Evolutionary conservation across 2,888 invertebrate genomes (phyloP).

Genomic region (Diplazon laetatorius): DNA sequence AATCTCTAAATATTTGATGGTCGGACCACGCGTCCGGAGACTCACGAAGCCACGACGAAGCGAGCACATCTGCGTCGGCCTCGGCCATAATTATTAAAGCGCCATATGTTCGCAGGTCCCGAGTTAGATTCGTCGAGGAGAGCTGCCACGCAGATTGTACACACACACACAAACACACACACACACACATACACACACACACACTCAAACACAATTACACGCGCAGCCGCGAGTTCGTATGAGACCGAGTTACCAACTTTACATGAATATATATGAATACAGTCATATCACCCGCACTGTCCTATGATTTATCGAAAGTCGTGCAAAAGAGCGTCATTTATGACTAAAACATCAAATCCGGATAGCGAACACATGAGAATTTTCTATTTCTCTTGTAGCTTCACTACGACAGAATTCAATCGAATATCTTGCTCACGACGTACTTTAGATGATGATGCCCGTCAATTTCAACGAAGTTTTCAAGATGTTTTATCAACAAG

Average conservation of each 20-base stretch:
- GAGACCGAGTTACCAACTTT: constrained; percentile 2
- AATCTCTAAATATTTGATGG: constrained; percentile 79
- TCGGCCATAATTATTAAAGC: constrained; percentile 78
- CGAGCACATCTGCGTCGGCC: constrained; percentile 75
- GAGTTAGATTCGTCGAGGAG: constrained; percentile 48
- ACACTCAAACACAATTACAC: too few species aligned
- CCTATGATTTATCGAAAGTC: not conserved
- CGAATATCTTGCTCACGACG: not conserved
- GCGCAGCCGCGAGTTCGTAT: not conserved
- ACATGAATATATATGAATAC: not conserved
- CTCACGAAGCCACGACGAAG: constrained; percentile 39
- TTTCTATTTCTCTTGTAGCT: not conserved
- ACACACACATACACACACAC: too few species aligned
- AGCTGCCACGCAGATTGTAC: constrained; percentile 10
- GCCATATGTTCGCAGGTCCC: constrained; percentile 74
- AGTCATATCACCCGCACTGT: not conserved
- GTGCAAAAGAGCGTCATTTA: not conserved
- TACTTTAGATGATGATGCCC: too few species aligned
- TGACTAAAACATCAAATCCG: not conserved
- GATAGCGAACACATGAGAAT: constrained; percentile 11
- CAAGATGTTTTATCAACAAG: too few species aligned
- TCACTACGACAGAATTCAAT: constrained; percentile 4
- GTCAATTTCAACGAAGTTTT: too few species aligned
- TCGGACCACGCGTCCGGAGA: constrained; percentile 66
- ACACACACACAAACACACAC: too few species aligned